These are phyloP conservation scores for Onthophagus sagittarius DNA, from an alignment of 2,888 invertebrate genomes.

Conservation along the genomic window DNA sequence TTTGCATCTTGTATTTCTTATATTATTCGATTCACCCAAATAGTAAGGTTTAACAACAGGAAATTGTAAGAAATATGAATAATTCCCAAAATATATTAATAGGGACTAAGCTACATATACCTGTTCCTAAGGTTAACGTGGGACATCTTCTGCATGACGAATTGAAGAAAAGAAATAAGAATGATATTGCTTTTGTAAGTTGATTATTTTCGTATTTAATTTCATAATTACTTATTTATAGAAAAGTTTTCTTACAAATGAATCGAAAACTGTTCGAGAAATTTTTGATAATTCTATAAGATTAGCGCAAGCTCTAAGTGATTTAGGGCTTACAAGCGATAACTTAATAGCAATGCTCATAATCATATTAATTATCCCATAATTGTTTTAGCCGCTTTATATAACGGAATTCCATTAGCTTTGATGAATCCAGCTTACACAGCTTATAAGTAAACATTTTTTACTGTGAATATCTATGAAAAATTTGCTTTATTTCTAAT, in stretches of 20 bases:
- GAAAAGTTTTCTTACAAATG: constrained; percentile 12
- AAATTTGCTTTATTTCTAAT: not conserved
- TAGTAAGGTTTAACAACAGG: too few relatives aligned
- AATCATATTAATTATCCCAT: constrained; percentile 6
- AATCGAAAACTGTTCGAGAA: constrained; percentile 1
- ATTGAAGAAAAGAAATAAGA: not conserved
- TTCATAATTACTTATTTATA: not conserved
- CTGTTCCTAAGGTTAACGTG: not conserved
- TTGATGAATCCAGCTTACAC: constrained; percentile 13
- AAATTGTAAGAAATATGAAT: not conserved
- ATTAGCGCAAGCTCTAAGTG: constrained; percentile 5
- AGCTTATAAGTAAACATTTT: not conserved
- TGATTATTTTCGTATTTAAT: not conserved
- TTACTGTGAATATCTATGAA: not conserved
- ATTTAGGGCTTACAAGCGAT: not conserved
- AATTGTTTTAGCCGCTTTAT: constrained; percentile 4
- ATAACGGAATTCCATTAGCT: constrained; percentile 6
- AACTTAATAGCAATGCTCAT: constrained; percentile 13
- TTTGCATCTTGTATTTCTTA: too few relatives aligned
- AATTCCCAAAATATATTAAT: not conserved
- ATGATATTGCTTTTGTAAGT: constrained; percentile 7
- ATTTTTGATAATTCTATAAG: constrained; percentile 4
- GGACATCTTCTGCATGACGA: not conserved
- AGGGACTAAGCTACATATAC: not conserved
- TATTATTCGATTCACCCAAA: too few relatives aligned